Evolutionary conservation across 2,888 invertebrate genomes (phyloP), one percentile per base, ranked within the genome.

Genomic region (Neoascia interrupta): DNA sequence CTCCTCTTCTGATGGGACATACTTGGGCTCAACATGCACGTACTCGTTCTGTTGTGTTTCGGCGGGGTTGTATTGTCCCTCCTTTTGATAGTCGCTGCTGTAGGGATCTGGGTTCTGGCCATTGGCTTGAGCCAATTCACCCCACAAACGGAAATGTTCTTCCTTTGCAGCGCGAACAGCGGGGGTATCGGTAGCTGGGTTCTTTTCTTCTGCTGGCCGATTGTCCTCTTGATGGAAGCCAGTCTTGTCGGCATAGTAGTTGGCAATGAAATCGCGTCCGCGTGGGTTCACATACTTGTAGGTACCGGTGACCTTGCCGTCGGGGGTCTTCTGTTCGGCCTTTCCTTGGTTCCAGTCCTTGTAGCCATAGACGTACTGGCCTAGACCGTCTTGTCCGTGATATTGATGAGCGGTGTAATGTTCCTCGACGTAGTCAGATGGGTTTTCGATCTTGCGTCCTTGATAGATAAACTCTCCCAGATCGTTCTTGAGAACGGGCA

Each of bases 211-310:
- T 83, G 92, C 91, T 10, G 93, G 93, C 1, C 93, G 88, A 85
- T 94, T 94, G 84, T 94, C 94, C 70, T 93, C 92, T 81, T 94
- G 94, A 88, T 94, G 94, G 90, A 94, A 94, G n/a, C 94, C 95
- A 81, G 91, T 90, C 81, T 92, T 91, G 85, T 94, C 93, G 69
- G 94, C 93, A 91, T 93, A 94, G 87, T 94, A 94, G 76, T 92
- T 87, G 73, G 88, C 88, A 69, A 88, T 51, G 64, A 87, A 88
- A 53, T 88, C 88, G 18, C 87, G 85, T 18, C 89, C 88, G 82
- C 86, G 84, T 5, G 92, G 91, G 81, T 91, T 91, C 41, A 91
- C 91, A 88, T 93, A 94, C 75, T 92, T 91, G 86, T 94, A 95
- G 5, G 93, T 91, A n/a, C 95, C 95, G 18, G 90, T 89, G 13